Conservation (phyloP, 2,888 invertebrate genomes). For the Amiota communis region DNA sequence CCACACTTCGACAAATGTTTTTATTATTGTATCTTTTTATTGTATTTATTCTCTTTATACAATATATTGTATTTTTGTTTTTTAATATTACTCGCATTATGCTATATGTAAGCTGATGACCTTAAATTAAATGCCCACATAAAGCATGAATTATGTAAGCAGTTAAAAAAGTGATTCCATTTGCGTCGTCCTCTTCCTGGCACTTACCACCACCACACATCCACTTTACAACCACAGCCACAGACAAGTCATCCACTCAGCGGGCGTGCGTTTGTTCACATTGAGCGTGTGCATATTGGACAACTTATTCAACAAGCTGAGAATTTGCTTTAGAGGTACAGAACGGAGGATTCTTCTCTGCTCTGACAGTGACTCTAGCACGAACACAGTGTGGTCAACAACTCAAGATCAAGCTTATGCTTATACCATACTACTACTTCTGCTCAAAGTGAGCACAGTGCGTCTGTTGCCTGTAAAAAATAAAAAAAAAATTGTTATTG, state of each 20-base stretch:
- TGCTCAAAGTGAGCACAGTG: no score
- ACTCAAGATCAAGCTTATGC: no score
- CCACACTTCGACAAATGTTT: conserved; percentile 68
- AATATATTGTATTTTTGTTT: no score
- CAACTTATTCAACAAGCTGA: conserved; percentile 43
- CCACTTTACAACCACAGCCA: background rate
- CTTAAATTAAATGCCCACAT: conserved; percentile 69
- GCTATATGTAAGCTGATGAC: conserved; percentile 52
- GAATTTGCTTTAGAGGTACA: no score
- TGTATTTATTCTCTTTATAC: conserved; percentile 8
- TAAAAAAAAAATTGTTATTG: background rate
- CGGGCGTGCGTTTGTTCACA: background rate
- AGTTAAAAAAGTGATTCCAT: conserved; percentile 69
- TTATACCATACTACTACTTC: no score
- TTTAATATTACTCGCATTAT: no score
- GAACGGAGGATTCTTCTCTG: no score
- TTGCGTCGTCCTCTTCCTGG: background rate
- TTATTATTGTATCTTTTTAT: conserved; percentile 62
- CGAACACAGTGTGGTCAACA: no score
- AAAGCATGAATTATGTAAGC: conserved; percentile 71
- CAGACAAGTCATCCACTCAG: background rate
- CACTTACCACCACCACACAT: background rate
- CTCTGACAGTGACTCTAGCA: no score
- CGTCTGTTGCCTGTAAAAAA: no score
- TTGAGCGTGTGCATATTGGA: conserved; percentile 14